phyloP scores from a whole-genome alignment of 2,113 vertebrate genomes.

The Misgurnus anguillicaudatus region DNA sequence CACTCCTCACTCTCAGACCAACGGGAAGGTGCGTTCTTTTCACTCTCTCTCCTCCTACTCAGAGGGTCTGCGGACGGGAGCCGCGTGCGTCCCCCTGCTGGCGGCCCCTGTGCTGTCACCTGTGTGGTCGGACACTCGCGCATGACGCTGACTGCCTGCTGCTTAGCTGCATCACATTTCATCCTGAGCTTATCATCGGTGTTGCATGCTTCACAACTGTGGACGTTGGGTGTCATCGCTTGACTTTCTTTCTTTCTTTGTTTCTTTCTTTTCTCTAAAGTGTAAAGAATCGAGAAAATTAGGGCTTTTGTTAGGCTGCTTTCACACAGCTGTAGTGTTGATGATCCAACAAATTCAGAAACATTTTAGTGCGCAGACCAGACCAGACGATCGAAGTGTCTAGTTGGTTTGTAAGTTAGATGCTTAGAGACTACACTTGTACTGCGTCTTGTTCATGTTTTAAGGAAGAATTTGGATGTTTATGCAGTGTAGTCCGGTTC shows the following conservation, averaged over 20 bases:
- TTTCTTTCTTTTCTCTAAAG: background rate
- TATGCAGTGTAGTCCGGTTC: background rate
- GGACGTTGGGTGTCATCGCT: background rate
- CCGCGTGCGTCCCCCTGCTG: conserved; percentile 59
- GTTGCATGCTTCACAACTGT: conserved; percentile 21
- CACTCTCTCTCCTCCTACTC: conserved; percentile 62
- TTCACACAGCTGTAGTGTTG: background rate
- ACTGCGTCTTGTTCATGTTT: background rate
- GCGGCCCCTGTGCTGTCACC: too few relatives aligned
- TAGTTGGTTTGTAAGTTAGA: background rate
- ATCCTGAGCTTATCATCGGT: background rate
- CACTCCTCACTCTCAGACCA: conserved; percentile 98
- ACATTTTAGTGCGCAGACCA: too few relatives aligned
- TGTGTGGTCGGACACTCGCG: background rate
- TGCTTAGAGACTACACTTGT: background rate
- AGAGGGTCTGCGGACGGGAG: conserved; percentile 81
- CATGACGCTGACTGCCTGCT: conserved; percentile 14
- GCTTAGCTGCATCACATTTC: conserved; percentile 6
- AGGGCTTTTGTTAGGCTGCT: background rate
- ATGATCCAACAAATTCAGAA: too few relatives aligned
- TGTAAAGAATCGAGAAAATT: conserved; percentile 8
- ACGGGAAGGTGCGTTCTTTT: conserved; percentile 99
- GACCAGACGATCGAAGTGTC: too few relatives aligned
- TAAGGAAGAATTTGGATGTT: background rate
- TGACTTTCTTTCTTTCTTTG: background rate